phyloP scores from a whole-genome alignment of 2,113 vertebrate genomes.

The Patagioenas fasciata region DNA sequence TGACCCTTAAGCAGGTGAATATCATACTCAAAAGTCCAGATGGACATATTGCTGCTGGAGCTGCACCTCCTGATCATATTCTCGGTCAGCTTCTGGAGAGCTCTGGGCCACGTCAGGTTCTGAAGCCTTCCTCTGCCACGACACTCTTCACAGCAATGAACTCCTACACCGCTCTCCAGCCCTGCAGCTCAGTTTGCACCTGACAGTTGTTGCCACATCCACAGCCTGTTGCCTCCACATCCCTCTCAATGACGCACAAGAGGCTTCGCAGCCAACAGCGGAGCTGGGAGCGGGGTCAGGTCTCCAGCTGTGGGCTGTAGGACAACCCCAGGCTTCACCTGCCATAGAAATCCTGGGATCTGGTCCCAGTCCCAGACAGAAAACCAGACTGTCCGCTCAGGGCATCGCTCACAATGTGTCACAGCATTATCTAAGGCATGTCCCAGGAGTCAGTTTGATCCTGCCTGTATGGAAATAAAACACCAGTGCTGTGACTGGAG shows the following conservation, averaged over 20 bases:
- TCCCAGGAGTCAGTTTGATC: not conserved
- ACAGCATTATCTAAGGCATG: not conserved
- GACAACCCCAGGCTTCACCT: not conserved
- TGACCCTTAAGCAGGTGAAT: not conserved
- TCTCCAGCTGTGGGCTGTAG: not conserved
- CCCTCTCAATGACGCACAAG: accelerated
- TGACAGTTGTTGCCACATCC: not conserved
- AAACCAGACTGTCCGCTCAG: not conserved
- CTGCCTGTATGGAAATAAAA: not conserved
- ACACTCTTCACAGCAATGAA: not conserved
- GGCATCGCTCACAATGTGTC: accelerated
- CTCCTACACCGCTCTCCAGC: not conserved
- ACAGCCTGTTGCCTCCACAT: not conserved
- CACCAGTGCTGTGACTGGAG: not conserved
- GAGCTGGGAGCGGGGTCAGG: not conserved
- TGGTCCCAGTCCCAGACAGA: not conserved
- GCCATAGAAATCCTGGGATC: not conserved
- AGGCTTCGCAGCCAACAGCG: accelerated
- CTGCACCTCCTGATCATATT: not conserved
- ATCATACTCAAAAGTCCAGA: not conserved
- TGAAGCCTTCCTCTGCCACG: not conserved
- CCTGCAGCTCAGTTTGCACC: not conserved
- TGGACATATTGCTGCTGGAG: not conserved
- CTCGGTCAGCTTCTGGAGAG: not conserved
- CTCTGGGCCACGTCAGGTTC: not conserved